Percentiles rank a stretch among this genome's conserved stretches.
phyloP scores from a whole-genome alignment of 2,113 vertebrate genomes.

The Aix galericulata region DNA sequence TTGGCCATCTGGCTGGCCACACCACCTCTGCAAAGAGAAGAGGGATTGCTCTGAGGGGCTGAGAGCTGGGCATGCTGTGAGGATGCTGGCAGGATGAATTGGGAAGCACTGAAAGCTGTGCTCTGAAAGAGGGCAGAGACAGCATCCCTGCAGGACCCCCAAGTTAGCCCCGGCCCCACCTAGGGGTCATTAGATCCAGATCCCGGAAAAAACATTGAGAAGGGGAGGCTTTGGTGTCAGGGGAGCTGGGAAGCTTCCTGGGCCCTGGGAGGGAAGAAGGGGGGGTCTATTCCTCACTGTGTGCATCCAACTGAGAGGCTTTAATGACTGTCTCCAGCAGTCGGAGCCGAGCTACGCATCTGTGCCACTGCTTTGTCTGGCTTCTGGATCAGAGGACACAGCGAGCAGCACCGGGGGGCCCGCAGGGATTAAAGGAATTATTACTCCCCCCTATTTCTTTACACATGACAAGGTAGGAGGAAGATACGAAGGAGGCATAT shows the following conservation, averaged over 20 bases:
- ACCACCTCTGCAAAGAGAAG: background rate
- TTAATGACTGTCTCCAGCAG: background rate
- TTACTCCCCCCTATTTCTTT: background rate
- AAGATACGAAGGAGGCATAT: fast-evolving
- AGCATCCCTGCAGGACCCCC: background rate
- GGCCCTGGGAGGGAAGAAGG: background rate
- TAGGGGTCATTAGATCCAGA: background rate
- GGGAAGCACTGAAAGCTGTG: background rate
- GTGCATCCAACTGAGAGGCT: background rate
- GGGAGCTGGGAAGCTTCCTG: background rate
- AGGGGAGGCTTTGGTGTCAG: background rate
- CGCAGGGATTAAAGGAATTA: background rate
- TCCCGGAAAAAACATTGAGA: background rate
- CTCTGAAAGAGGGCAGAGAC: background rate
- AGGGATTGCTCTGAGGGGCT: too few species aligned
- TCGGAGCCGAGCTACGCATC: background rate
- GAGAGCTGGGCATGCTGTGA: background rate
- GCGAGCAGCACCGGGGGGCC: background rate
- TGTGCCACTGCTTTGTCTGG: background rate
- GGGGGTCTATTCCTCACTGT: background rate
- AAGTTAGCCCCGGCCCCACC: background rate
- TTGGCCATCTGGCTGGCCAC: background rate
- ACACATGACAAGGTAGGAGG: background rate
- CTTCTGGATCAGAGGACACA: background rate
- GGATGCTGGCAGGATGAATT: fast-evolving